phyloP scores from a whole-genome alignment of 2,888 invertebrate species.

The Drosophila longiperda region DNA sequence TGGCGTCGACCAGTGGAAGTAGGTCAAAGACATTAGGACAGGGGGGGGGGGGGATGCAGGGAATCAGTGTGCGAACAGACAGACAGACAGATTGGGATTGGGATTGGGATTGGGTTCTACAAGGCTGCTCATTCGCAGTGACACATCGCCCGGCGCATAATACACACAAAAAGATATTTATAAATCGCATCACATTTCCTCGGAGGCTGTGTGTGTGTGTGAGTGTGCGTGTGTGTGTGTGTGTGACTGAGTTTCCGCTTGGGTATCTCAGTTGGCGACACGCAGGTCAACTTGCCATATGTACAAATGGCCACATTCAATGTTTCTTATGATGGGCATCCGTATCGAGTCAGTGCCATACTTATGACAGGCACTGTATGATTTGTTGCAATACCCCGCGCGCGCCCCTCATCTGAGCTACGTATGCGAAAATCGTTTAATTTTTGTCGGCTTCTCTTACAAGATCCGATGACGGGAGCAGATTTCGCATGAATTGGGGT shows the following conservation, averaged over 20 bases:
- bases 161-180: slow-evolving; percentile 52
- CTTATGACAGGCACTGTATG: slow-evolving; percentile 5
- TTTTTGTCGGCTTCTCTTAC: slow-evolving; percentile 4
- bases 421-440: slow-evolving; percentile 47
- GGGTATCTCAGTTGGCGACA: slow-evolving; percentile 37
- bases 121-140: slow-evolving; percentile 43
- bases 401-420: slow-evolving; percentile 6
- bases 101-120: too few relatives aligned
- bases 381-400: slow-evolving; percentile 11
- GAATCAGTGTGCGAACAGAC: slow-evolving; percentile 29
- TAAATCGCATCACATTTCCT: slow-evolving; percentile 52
- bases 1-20: slow-evolving; percentile 38
- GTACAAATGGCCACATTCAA: slow-evolving; percentile 62
- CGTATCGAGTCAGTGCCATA: slow-evolving; percentile 16
- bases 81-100: slow-evolving; percentile 17
- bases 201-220: slow-evolving; percentile 11
- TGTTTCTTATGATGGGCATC: slow-evolving; percentile 41
- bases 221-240: slow-evolving; percentile 1
- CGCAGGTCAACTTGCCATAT: slow-evolving; percentile 46
- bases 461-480: slow-evolving; percentile 20
- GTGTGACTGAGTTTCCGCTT: slow-evolving; percentile 3
- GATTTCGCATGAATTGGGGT: slow-evolving; percentile 27
- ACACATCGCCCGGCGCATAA: slow-evolving; percentile 62
- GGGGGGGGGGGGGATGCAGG: slow-evolving; percentile 2
- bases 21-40: slow-evolving; percentile 61